A percentile compares a stretch with the other conserved stretches of the same genome.
These are phyloP conservation scores for Lordiphosa fenestrarum DNA, from an alignment of 2,888 invertebrate genomes.

Conservation along the genomic window DNA sequence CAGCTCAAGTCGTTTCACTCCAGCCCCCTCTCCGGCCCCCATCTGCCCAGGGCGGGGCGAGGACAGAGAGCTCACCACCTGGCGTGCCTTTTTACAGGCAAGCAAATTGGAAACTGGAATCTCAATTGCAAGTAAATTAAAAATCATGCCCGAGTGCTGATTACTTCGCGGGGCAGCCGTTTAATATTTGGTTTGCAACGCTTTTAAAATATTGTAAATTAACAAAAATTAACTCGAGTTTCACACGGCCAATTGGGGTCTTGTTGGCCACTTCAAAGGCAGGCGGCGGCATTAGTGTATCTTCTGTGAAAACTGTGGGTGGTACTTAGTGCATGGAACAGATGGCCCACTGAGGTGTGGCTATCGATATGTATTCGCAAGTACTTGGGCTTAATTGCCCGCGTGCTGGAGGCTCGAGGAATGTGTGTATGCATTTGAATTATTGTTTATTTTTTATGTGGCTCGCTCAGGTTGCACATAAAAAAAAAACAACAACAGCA, in stretches of 20 bases:
- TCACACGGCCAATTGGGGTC: constrained; percentile 25
- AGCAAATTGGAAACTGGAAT: constrained; percentile 18
- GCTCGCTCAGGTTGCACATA: constrained; percentile 64
- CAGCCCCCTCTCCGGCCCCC: constrained; percentile 1
- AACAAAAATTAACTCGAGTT: constrained; percentile 23
- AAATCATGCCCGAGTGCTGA: constrained; percentile 17
- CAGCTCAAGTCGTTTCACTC: constrained; percentile 40
- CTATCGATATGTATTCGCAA: constrained; percentile 12
- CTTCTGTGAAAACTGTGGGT: constrained; percentile 35
- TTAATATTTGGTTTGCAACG: constrained; percentile 26
- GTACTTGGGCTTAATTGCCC: constrained; percentile 21
- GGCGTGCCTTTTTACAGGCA: constrained; percentile 39
- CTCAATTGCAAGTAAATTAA: constrained; percentile 28
- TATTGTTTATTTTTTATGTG: constrained; percentile 57
- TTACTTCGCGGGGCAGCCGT: constrained; percentile 23
- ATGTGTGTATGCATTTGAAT: constrained; percentile 20
- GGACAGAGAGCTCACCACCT: constrained; percentile 42
- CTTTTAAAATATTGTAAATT: constrained; percentile 34
- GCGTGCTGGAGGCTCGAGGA: constrained; percentile 14
- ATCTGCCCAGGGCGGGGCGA: background rate
- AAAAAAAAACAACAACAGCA: constrained; percentile 30
- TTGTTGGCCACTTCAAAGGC: constrained; percentile 38
- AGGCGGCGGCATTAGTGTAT: constrained; percentile 4
- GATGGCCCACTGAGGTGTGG: constrained; percentile 50
- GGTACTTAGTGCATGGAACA: constrained; percentile 35